Evolutionary conservation across 2,797 vertebrate genomes (phyloP).

Genomic region (Miichthys miiuy): DNA sequence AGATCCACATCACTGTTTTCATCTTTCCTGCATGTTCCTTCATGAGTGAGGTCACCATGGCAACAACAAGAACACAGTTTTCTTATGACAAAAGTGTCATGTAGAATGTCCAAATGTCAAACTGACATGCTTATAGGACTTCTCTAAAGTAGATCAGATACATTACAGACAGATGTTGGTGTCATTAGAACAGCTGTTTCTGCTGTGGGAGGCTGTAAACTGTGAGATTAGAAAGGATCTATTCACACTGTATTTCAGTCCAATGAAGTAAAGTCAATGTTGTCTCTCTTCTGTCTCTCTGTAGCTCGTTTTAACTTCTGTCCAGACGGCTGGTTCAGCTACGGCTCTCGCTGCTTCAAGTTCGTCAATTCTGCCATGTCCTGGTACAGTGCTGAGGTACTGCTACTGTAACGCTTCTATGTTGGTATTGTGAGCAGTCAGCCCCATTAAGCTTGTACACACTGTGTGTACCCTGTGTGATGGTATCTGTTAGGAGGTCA

Average conservation of each 20-base stretch:
- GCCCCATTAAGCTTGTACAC: background rate
- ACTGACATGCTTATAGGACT: background rate
- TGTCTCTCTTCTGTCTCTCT: background rate
- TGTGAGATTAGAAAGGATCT: background rate
- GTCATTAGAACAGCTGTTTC: background rate
- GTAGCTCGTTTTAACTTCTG: conserved; percentile 29
- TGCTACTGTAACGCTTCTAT: background rate
- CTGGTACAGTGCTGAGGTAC: conserved; percentile 48
- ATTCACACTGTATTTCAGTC: background rate
- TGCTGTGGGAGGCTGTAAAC: background rate
- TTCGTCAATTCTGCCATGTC: background rate
- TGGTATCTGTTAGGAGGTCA: background rate
- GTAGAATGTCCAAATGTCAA: background rate
- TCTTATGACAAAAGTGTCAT: background rate
- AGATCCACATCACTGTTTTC: background rate
- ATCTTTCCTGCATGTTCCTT: background rate
- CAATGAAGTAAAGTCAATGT: background rate
- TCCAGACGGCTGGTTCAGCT: conserved; percentile 13
- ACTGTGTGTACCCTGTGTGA: background rate
- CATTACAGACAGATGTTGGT: background rate
- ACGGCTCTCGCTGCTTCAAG: conserved; percentile 21
- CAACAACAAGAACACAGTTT: background rate
- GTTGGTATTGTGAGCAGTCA: background rate
- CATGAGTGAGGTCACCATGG: background rate
- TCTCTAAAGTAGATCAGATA: background rate